phyloP scores from a whole-genome alignment of 2,797 vertebrate species.

The Hippopotamyrus pictus region DNA sequence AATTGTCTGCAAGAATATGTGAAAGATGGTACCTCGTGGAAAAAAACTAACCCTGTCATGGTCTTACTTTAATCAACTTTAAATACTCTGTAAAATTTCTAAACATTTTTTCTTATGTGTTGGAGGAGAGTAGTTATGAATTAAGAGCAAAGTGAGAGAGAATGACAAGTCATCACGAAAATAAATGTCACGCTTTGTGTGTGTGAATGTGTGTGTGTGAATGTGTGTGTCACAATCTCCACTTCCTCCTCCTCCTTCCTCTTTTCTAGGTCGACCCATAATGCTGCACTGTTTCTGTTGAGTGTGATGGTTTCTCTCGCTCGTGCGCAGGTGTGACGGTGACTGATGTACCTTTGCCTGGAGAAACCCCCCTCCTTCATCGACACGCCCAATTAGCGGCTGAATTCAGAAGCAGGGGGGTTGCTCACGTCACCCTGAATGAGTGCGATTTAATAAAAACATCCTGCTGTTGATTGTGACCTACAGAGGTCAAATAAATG shows the following conservation, averaged over 20 bases:
- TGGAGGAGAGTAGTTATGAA: not conserved
- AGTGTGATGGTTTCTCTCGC: not conserved
- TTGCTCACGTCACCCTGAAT: not conserved
- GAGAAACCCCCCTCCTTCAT: not conserved
- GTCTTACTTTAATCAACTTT: not conserved
- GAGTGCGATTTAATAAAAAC: not conserved
- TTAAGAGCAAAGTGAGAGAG: not conserved
- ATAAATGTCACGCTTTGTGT: not conserved
- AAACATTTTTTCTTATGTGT: not conserved
- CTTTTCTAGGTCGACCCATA: not conserved
- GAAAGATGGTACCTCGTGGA: not conserved
- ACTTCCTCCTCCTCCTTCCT: not conserved
- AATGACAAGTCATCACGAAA: not conserved
- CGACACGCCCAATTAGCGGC: not conserved
- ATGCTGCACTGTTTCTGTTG: not conserved
- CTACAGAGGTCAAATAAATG: not conserved
- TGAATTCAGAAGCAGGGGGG: not conserved
- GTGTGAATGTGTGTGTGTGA: not conserved
- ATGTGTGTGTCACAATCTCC: not conserved
- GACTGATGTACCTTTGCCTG: not conserved
- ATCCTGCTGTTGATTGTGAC: not conserved
- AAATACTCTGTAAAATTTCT: not conserved
- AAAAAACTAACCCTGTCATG: not conserved
- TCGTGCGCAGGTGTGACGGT: not conserved
- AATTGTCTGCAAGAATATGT: not conserved